Evolutionary conservation across 2,888 invertebrate species (phyloP), one percentile per base, ranked within the genome.

Genomic region (Rotaria macrura): DNA sequence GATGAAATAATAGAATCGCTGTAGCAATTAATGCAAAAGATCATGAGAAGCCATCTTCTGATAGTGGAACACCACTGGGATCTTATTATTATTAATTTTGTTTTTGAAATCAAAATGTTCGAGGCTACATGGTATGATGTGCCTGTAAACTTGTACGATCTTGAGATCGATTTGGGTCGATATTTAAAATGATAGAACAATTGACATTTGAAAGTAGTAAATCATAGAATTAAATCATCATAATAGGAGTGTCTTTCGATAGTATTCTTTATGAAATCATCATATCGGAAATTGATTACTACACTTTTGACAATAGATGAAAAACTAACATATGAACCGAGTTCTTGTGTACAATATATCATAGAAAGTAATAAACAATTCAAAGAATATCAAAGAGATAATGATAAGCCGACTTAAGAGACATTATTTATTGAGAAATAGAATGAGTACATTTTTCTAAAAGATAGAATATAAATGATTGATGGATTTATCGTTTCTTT

Each of bases 221-320:
- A 65, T 52, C 79, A 85, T 85, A n/a, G 74, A 14, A 54, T 85
- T 20, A 85, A 85, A 52, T 85, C 79, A 38, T 38, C 79, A 2
- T 79, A 85, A 47, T 38, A 40, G 23, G 79, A 85, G 38, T 49
- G 54, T 38, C 34, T 74, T 23, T 85, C 79, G 3, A 74, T 85
- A 5, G 40, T 52, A 38, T 79, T 85, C 47, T 85, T 74, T 29
- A 38, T 74, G 6, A 38, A 74, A 29, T 38, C 79, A 23, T 74
- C 47, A 54, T 52, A 47, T 54, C 25, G 29, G 29, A 74, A 38
- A 52, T 54, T 20, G 25, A 84, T 84, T 84, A 47, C 47, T 47
- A 29, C n/a, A 25, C 65, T 65, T 17, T 17, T 43, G 10, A 29
- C n/a, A 43, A 7, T n/a, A 43, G 49, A 43, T 20, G 65, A 65